These are phyloP conservation scores for Mamestra brassicae DNA, from an alignment of 2,888 invertebrate genomes.

Conservation along the genomic window DNA sequence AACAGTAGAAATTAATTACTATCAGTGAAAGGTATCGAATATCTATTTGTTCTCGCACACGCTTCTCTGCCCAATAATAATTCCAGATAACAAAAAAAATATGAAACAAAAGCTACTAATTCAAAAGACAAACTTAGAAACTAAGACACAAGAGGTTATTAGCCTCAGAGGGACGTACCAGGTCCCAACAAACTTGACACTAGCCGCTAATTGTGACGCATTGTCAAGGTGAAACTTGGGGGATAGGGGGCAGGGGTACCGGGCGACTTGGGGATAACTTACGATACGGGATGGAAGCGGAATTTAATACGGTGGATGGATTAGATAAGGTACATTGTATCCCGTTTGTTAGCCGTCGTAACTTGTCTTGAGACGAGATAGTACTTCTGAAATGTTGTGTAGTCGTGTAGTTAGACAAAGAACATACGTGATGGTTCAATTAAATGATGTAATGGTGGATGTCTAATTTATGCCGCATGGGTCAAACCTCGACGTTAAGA, in stretches of 20 bases:
- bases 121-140: constrained; percentile 9
- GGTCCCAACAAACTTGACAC: constrained; percentile 32
- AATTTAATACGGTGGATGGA: constrained; percentile 32
- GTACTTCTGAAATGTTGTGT: neutral
- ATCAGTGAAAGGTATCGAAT: no score
- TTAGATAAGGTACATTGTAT: constrained; percentile 36
- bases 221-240: constrained; percentile 38
- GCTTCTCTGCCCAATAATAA: no score
- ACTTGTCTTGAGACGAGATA: constrained; percentile 12
- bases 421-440: neutral
- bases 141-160: constrained; percentile 26
- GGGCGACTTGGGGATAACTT: constrained; percentile 3
- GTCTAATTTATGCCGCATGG: no score
- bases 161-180: constrained; percentile 30
- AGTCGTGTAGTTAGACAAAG: neutral
- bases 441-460: neutral
- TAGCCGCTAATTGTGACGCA: constrained; percentile 45
- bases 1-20: no score
- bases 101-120: neutral
- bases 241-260: neutral
- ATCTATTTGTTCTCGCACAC: no score
- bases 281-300: constrained; percentile 21
- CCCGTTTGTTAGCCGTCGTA: constrained; percentile 15
- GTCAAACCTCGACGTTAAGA: no score
- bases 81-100: neutral